These are phyloP conservation scores for Coreoperca whiteheadi DNA, from an alignment of 2,113 vertebrate species.

Conservation along the genomic window DNA sequence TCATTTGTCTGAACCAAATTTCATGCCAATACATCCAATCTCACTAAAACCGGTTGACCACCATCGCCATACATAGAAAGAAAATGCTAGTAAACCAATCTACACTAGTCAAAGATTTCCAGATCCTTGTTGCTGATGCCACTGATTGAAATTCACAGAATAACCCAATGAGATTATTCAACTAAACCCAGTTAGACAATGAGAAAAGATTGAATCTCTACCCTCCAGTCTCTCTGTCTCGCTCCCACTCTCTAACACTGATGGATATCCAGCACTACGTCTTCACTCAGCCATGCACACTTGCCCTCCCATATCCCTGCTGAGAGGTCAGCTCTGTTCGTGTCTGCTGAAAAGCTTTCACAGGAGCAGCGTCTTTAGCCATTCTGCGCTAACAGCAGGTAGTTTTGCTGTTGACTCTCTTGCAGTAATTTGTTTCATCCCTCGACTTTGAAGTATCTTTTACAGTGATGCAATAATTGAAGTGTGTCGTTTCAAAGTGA, in stretches of 20 bases:
- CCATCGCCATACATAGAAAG: neutral
- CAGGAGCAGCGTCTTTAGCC: conserved; percentile 42
- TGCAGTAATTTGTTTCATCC: conserved; percentile 46
- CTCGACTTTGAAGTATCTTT: conserved; percentile 48
- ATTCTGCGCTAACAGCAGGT: conserved; percentile 60
- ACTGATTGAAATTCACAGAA: conserved; percentile 40
- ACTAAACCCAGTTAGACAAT: conserved; percentile 18
- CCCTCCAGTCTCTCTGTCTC: conserved; percentile 49
- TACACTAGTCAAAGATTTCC: neutral
- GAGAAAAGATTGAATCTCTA: conserved; percentile 44
- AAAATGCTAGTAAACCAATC: neutral
- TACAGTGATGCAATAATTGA: conserved; percentile 24
- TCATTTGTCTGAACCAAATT: neutral
- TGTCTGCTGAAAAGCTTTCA: conserved; percentile 56
- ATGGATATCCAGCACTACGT: conserved; percentile 70
- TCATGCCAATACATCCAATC: neutral
- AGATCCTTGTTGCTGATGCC: conserved; percentile 17
- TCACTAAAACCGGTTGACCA: neutral
- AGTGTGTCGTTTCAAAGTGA: conserved; percentile 23
- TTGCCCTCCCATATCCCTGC: conserved; percentile 55
- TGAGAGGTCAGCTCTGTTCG: conserved; percentile 66
- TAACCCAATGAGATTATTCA: conserved; percentile 37
- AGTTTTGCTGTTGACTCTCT: conserved; percentile 34
- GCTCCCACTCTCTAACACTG: conserved; percentile 47
- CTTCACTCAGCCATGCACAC: conserved; percentile 72